These are phyloP conservation scores for Salvelinus namaycush DNA, from an alignment of 2,113 vertebrate genomes.

Conservation along the genomic window DNA sequence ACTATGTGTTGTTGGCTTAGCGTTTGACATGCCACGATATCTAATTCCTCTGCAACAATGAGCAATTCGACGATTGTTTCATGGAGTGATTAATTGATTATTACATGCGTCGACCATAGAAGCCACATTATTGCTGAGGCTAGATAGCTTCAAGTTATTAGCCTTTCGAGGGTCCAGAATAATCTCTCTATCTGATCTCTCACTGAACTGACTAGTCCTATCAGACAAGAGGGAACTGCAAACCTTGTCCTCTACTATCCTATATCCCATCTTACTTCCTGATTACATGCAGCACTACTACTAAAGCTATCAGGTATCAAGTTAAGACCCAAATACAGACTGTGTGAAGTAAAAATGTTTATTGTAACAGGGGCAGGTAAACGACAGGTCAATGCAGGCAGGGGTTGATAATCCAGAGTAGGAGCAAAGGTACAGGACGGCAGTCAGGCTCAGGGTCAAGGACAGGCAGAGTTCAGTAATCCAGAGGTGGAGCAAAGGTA, in stretches of 20 bases:
- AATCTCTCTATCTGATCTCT: neutral
- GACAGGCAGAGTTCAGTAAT: too few relatives aligned
- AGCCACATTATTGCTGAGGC: neutral
- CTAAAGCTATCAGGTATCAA: too few relatives aligned
- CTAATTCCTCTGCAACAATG: conserved; percentile 1
- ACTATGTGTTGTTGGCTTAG: neutral
- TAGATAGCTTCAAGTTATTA: neutral
- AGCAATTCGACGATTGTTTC: conserved; percentile 31
- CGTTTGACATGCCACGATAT: conserved; percentile 7
- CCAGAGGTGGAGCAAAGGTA: too few relatives aligned
- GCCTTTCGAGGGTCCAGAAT: neutral
- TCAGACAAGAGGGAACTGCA: neutral
- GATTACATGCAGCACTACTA: too few relatives aligned
- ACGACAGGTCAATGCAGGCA: too few relatives aligned
- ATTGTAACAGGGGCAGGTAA: too few relatives aligned
- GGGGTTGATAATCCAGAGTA: too few relatives aligned
- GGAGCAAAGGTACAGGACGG: too few relatives aligned
- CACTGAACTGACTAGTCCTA: neutral
- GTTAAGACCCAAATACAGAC: too few relatives aligned
- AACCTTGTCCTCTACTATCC: neutral
- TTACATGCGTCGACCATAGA: conserved; percentile 17
- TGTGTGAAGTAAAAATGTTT: too few relatives aligned
- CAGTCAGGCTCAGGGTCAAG: too few relatives aligned
- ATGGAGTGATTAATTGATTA: conserved; percentile 22
- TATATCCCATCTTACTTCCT: too few relatives aligned